Evolutionary conservation across 1,140 invertebrate species (phyloP), one percentile per base, ranked within the genome.

Genomic region (Sarcophaga peregrina): DNA sequence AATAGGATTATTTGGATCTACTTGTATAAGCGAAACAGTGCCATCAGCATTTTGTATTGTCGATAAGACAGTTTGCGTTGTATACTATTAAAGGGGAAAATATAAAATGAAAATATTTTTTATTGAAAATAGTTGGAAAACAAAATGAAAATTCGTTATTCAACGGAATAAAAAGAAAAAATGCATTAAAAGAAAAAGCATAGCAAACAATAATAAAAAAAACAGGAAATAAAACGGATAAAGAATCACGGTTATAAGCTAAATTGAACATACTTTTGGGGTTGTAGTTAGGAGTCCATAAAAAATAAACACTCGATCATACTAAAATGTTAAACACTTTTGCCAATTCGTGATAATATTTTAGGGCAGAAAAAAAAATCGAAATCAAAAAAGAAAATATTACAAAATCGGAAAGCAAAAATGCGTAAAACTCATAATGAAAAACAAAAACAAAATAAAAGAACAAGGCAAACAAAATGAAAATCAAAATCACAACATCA

Each of bases 1-100:
- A 86, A 98, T 97, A 50, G 97, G 96, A 91, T 96, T 97, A 87
- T 95, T 97, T 58, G 97, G 96, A 93, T 99, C 97, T 82, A 99
- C 96, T 91, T 98, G 97, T 84, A 99, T 98, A 81, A 99, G 95
- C 46, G 97, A 98, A 74, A 99, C 96, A 6, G 97, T 97, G 84
- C 98, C 98, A 92, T 99, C 98, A 6, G 97, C 96, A 92, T 99
- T 99, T 85, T 96, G 97, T 89, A 98, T 98, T 5, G 97, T 98
- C 90, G 98, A 97, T 46, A 98, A 93, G 86, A 99, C 96, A n/a
- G 97, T 95, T 76, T 96, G 96, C 75, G 95, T 94, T 75, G 95
- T 94, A 91, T 96, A 97, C 91, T 96, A 45, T 37, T 37, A 84
- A 75, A 82, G 80, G 83, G 72, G 83, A 84, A 75, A 84, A 86